A percentile compares a stretch with the other conserved stretches of the same genome.
Conservation (phyloP, 2,113 vertebrate genomes). For the Neolamprologus hecqui region DNA sequence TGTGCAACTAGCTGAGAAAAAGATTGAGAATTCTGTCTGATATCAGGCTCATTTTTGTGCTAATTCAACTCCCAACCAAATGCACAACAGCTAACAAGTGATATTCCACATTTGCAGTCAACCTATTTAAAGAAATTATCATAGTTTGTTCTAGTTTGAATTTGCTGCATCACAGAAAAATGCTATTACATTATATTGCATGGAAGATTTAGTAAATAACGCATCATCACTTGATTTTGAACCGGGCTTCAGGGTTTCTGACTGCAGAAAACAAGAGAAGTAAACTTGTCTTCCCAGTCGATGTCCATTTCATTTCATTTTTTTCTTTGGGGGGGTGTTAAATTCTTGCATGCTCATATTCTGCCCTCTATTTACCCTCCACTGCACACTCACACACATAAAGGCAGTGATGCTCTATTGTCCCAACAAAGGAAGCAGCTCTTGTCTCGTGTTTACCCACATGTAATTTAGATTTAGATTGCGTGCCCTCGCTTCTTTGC, state of each 20-base stretch:
- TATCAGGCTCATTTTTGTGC: neutral
- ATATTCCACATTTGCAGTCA: neutral
- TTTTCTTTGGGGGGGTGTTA: neutral
- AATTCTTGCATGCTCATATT: neutral
- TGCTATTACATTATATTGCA: neutral
- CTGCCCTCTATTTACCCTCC: neutral
- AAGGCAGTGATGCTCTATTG: neutral
- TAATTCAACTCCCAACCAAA: neutral
- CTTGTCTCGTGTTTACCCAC: neutral
- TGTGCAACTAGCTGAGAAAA: neutral
- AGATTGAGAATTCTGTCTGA: neutral
- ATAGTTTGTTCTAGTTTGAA: neutral
- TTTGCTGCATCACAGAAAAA: neutral
- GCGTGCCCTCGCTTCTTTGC: neutral
- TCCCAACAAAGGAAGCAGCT: neutral
- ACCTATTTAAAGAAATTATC: neutral
- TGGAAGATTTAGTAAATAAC: neutral
- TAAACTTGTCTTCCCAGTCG: neutral
- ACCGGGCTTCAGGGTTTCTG: rapidly evolving
- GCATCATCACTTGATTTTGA: neutral
- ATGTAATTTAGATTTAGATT: neutral
- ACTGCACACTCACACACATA: neutral
- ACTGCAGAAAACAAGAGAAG: neutral
- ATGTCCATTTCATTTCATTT: neutral
- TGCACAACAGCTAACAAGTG: neutral